Base-by-base conservation (phyloP, 2,888 invertebrate genomes). In the Unio pictorum region DNA sequence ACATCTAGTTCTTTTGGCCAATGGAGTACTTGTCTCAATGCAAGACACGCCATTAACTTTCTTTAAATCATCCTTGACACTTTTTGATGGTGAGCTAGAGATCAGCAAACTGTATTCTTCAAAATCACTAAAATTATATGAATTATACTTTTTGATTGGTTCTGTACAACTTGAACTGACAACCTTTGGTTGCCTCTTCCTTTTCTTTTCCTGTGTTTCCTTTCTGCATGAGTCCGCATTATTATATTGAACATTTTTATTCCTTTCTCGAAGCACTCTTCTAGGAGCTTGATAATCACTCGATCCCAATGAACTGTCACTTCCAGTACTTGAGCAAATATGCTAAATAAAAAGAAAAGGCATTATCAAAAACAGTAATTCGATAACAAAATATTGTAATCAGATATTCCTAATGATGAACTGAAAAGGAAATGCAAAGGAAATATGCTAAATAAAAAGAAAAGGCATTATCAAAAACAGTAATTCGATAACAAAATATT, bases 51-150 rank as follows among this genome's bases (percentile, higher is more conserved):
- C 64, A 59, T 55, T 64, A 34, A 30, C 20, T 17, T 66, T 57
- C 18, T 30, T 58, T 57, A 64, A 23, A 20, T n/a, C 23, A 17
- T 54, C 6, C 45, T 64, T 68, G 17, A 45, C 66, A 54, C 61
- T 68, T 59, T 66, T 68, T 23, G 57, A 55, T 45, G 81, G 76
- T 7, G 80, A 73, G 26, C 80, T 82, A 34, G 81, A 79, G 11
- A 86, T 79, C 15, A 83, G 71, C 23, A 86, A 67, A 73, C 85
- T 85, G 69, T 86, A 85, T 54, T 83, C 81, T 63, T 86, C 86
- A 80, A 86, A 82, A 64, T 86, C 84, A 74, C 85, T 86, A 67
- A 85, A 86, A 69, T 85, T 84, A 18, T 75, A 67, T 4, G 72
- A 68, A 15, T 45, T 20, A 11, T 68, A 56, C 28, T 71, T 61